A percentile compares a stretch with the other conserved stretches of the same genome.
Conservation (phyloP, 1,140 invertebrate species). For the Drosophila simulans region DNA sequence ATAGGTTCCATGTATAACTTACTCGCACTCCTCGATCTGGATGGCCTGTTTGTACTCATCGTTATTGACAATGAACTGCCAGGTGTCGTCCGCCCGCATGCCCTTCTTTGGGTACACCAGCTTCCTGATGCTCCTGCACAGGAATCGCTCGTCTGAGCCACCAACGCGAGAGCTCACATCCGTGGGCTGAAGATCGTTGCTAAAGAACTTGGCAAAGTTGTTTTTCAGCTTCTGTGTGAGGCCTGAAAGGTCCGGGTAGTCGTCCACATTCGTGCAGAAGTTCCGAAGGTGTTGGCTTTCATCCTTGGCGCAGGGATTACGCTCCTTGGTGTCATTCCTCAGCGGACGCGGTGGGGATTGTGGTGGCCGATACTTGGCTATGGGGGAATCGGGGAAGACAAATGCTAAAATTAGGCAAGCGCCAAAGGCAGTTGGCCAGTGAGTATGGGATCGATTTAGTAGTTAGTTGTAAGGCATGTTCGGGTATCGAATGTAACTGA, state of each 20-base stretch:
- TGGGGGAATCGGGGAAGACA: conserved; percentile 61
- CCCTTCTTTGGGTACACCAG: conserved; percentile 65
- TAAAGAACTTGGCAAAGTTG: conserved; percentile 67
- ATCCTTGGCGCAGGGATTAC: conserved; percentile 48
- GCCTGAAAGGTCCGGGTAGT: conserved; percentile 63
- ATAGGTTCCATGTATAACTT: conserved; percentile 31
- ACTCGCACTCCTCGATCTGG: conserved; percentile 82
- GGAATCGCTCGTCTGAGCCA: conserved; percentile 44
- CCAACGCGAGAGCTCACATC: conserved; percentile 61
- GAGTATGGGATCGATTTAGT: conserved; percentile 62
- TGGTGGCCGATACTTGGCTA: conserved; percentile 14
- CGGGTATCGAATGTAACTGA: conserved; percentile 41
- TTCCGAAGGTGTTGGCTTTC: conserved; percentile 48
- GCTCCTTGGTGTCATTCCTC: conserved; percentile 1
- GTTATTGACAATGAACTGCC: conserved; percentile 77
- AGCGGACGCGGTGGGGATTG: background rate
- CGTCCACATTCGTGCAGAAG: conserved; percentile 73
- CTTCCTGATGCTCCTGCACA: conserved; percentile 52
- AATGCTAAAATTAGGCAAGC: conserved; percentile 70
- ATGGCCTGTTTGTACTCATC: conserved; percentile 75
- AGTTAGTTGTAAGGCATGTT: conserved; percentile 58
- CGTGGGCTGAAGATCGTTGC: conserved; percentile 46
- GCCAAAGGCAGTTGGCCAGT: conserved; percentile 56
- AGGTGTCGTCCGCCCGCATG: conserved; percentile 43
- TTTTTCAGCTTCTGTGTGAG: conserved; percentile 54